These are phyloP conservation scores for Galagoides demidoff DNA, from an alignment of 2,797 vertebrate species.

Conservation along the genomic window DNA sequence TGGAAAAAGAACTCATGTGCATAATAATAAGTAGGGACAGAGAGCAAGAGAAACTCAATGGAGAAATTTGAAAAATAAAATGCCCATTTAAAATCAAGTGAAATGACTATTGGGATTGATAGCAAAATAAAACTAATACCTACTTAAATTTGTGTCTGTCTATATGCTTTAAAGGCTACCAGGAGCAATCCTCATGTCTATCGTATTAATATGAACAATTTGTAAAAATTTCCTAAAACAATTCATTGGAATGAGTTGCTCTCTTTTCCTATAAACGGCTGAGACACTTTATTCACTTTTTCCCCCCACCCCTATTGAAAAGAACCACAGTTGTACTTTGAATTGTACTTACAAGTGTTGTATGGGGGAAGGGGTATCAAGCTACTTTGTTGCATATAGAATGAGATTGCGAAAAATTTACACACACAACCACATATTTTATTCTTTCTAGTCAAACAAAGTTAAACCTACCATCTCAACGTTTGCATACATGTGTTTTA, in stretches of 20 bases:
- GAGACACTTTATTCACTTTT: neutral
- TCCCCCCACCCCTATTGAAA: neutral
- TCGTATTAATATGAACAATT: neutral
- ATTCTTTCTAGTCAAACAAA: slow-evolving; percentile 61
- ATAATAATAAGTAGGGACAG: slow-evolving; percentile 48
- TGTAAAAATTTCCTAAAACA: slow-evolving; percentile 21
- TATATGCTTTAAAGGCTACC: neutral
- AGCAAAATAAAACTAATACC: neutral
- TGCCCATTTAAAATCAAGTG: slow-evolving; percentile 56
- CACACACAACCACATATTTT: slow-evolving; percentile 38
- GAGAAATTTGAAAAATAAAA: slow-evolving; percentile 60
- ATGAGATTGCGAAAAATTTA: slow-evolving; percentile 23
- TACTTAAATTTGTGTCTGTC: neutral
- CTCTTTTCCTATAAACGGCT: neutral
- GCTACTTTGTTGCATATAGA: neutral
- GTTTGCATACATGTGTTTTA: slow-evolving; percentile 53
- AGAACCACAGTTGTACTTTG: neutral
- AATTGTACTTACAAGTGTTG: neutral
- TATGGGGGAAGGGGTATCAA: neutral
- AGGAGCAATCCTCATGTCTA: neutral
- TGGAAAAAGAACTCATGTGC: slow-evolving; percentile 25
- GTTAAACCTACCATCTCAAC: slow-evolving; percentile 33
- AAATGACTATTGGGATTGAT: slow-evolving; percentile 55
- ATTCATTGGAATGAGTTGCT: neutral
- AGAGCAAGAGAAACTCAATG: slow-evolving; percentile 46